phyloP scores from a whole-genome alignment of 2,113 vertebrate species.

The Centropus unirufus region DNA sequence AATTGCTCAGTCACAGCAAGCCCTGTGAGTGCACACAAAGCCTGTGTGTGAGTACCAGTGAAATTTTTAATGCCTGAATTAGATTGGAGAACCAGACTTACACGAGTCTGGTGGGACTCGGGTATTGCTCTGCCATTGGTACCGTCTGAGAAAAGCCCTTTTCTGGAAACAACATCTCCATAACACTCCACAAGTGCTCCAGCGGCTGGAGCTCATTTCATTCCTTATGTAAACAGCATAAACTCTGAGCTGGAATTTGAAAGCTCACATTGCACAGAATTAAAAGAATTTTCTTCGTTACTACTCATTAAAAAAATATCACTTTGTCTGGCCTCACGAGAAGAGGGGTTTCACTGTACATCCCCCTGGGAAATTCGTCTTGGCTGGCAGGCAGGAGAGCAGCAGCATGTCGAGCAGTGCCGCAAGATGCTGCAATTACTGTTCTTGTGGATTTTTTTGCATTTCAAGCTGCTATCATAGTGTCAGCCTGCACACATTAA shows the following conservation, averaged over 20 bases:
- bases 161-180: background rate
- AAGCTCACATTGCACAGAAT: background rate
- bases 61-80: constrained; percentile 22
- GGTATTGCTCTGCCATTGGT: background rate
- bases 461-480: constrained; percentile 1
- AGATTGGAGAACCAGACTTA: background rate
- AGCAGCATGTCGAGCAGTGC: background rate
- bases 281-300: constrained; percentile 9
- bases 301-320: background rate
- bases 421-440: constrained; percentile 38
- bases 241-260: background rate
- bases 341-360: background rate
- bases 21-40: background rate
- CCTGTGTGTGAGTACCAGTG: background rate
- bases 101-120: background rate
- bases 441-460: background rate
- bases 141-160: background rate
- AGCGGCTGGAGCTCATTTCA: background rate
- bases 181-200: background rate
- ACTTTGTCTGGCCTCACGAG: background rate
- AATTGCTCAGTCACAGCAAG: background rate
- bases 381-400: constrained; percentile 33
- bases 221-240: background rate
- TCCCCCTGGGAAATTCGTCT: constrained; percentile 50
- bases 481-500: constrained; percentile 7